Conservation (phyloP, 2,888 invertebrate genomes). For the Macrosiphum euphorbiae region DNA sequence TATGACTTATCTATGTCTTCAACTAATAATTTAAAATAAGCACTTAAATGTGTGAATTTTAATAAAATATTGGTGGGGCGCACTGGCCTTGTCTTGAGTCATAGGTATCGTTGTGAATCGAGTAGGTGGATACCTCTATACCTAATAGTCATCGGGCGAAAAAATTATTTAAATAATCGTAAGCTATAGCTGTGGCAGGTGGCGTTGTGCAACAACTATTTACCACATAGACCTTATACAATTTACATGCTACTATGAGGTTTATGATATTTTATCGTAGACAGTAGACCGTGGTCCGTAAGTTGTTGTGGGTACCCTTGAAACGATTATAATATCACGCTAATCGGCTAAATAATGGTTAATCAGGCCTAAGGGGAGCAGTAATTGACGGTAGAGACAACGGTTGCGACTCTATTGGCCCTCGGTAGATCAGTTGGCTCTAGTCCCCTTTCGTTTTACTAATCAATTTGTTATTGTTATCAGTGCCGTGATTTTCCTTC, state of each 20-base stretch:
- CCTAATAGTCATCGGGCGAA: neutral
- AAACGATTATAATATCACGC: neutral
- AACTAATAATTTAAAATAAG: neutral
- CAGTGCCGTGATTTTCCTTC: neutral
- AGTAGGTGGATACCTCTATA: neutral
- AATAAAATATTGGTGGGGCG: neutral
- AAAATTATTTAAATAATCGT: neutral
- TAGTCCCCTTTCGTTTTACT: neutral
- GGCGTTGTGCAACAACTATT: neutral
- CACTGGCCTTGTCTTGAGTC: neutral
- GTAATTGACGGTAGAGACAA: constrained; percentile 5
- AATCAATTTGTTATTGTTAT: neutral
- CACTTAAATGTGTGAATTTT: neutral
- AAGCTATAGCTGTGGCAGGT: neutral
- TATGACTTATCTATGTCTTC: neutral
- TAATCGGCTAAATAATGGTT: neutral
- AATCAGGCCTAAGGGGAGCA: neutral
- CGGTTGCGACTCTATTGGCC: neutral
- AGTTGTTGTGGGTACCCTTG: neutral
- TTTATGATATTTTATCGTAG: neutral
- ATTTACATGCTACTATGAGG: neutral
- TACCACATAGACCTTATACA: neutral
- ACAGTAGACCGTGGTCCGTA: neutral
- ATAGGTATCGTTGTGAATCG: neutral
- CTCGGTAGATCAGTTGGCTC: neutral